Evolutionary conservation across 2,797 vertebrate species (phyloP).

Genomic region (Spea hammondii): DNA sequence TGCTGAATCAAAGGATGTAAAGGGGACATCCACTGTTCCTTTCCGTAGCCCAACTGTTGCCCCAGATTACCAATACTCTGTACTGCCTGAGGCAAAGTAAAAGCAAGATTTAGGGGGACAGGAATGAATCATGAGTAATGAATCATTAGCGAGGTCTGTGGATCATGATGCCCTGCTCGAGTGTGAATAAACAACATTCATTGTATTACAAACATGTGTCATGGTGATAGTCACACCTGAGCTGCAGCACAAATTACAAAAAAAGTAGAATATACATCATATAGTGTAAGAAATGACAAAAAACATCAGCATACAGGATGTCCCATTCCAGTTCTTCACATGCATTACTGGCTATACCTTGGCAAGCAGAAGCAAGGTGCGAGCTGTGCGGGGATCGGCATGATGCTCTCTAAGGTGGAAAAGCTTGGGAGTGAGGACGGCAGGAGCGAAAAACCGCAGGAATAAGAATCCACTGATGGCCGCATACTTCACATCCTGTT

Average conservation of each 20-base stretch:
- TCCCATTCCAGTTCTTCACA: no score
- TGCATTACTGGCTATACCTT: conserved; percentile 69
- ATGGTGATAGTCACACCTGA: no score
- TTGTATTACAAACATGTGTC: not conserved
- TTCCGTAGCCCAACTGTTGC: conserved; percentile 86
- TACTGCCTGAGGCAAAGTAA: conserved; percentile 70
- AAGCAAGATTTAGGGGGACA: not conserved
- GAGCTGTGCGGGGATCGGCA: conserved; percentile 79
- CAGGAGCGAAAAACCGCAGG: conserved; percentile 84
- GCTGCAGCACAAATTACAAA: not conserved
- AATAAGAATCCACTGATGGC: conserved; percentile 90
- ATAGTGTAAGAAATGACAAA: not conserved
- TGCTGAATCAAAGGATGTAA: conserved; percentile 83
- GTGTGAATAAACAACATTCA: no score
- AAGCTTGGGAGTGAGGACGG: conserved; percentile 86
- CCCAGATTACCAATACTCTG: conserved; percentile 91
- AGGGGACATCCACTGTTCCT: conserved; percentile 90
- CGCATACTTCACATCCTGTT: conserved; percentile 84
- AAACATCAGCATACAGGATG: no score
- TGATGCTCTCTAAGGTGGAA: conserved; percentile 88
- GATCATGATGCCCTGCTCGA: no score
- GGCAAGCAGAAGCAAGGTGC: conserved; percentile 84
- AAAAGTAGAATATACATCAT: not conserved
- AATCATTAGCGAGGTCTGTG: no score
- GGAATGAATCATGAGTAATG: not conserved